These are phyloP conservation scores for Mobula hypostoma DNA, from an alignment of 2,113 vertebrate species.

Conservation along the genomic window DNA sequence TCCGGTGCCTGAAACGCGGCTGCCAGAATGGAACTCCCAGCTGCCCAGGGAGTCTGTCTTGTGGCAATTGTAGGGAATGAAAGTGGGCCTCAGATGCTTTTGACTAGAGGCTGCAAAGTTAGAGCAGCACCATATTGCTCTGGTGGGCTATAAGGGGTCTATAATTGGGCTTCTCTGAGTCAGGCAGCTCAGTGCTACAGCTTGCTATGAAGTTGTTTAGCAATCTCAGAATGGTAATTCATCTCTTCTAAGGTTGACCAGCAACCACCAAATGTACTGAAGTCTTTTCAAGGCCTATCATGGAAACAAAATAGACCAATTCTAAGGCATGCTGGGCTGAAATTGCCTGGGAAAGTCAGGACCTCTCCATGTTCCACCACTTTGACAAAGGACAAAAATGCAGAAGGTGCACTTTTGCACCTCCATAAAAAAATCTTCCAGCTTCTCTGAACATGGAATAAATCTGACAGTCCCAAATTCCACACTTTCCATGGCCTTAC, in stretches of 20 bases:
- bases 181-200: not conserved
- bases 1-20: not conserved
- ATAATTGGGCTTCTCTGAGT: not conserved
- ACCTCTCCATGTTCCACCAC: not conserved
- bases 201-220: not conserved
- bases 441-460: not conserved
- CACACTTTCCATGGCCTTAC: not conserved
- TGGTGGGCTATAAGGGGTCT: not conserved
- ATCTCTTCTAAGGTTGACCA: not conserved
- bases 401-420: not conserved
- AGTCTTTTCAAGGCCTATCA: not conserved
- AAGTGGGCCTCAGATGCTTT: not conserved
- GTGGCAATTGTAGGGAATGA: not conserved
- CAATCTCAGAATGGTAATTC: not conserved
- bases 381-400: not conserved
- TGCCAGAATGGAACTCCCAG: not conserved
- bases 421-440: not conserved
- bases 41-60: not conserved
- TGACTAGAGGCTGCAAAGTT: not conserved
- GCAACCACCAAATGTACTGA: not conserved
- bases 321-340: not conserved
- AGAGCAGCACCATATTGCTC: not conserved
- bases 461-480: not conserved
- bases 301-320: not conserved
- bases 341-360: not conserved